phyloP scores from a whole-genome alignment of 2,888 invertebrate genomes.

The Brachynemurus nebulosus region DNA sequence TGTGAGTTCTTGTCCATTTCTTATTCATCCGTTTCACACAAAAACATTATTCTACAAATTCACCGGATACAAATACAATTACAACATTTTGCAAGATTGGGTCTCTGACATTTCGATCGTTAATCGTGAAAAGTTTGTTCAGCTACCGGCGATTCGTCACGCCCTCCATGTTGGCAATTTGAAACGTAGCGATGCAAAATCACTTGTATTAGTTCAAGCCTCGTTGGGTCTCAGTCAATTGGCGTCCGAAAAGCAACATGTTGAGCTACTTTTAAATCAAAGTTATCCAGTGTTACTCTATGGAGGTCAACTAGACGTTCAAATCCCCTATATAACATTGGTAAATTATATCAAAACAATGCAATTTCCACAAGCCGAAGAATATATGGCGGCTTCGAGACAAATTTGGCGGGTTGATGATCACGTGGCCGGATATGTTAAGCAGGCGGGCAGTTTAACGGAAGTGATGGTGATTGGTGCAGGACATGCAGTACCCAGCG shows the following conservation, averaged over 20 bases:
- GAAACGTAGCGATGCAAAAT: conserved; percentile 49
- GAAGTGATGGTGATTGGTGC: conserved; percentile 64
- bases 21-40: conserved; percentile 34
- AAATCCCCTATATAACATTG: conserved; percentile 77
- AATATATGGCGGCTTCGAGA: conserved; percentile 50
- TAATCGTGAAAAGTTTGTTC: conserved; percentile 47
- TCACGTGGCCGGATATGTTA: conserved; percentile 63
- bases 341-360: conserved; percentile 60
- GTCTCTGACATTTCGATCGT: conserved; percentile 34
- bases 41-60: conserved; percentile 56
- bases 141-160: conserved; percentile 45
- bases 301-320: conserved; percentile 83
- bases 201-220: conserved; percentile 47
- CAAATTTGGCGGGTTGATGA: conserved; percentile 53
- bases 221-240: conserved; percentile 63
- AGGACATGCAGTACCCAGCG: conserved; percentile 70
- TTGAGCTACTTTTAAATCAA: conserved; percentile 48
- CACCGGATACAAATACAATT: conserved; percentile 64
- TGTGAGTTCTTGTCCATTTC: conserved; percentile 56
- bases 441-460: conserved; percentile 52
- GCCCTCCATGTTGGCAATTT: conserved; percentile 76
- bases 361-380: conserved; percentile 48
- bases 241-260: conserved; percentile 62
- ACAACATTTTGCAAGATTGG: conserved; percentile 54
- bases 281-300: conserved; percentile 68